Percentiles rank a stretch among this genome's conserved stretches.
Evolutionary conservation across 2,113 vertebrate genomes (phyloP).

Genomic region (Zapornia atra): DNA sequence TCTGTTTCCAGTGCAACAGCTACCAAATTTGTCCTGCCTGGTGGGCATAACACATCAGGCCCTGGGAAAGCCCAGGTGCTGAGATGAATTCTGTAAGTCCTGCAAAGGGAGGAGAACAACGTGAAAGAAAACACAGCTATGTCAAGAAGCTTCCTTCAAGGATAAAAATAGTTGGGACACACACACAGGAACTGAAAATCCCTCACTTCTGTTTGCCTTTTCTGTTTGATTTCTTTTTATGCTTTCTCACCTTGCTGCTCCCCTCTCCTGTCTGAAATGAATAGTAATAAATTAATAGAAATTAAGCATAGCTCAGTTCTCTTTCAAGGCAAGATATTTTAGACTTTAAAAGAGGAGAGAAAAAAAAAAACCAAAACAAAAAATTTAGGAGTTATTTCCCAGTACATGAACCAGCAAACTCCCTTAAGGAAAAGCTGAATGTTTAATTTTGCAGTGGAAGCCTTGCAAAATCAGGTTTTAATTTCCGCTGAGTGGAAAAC

Average conservation of each 20-base stretch:
- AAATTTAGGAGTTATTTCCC: neutral
- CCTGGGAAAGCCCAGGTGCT: slow-evolving; percentile 3
- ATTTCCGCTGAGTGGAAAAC: slow-evolving; percentile 21
- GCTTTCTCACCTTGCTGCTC: neutral
- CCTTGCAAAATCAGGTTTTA: slow-evolving; percentile 26
- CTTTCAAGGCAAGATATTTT: neutral
- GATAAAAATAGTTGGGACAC: slow-evolving; percentile 12
- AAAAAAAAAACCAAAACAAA: neutral
- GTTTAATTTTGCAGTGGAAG: neutral
- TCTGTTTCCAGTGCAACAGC: neutral
- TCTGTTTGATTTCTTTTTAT: neutral
- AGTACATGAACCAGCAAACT: neutral
- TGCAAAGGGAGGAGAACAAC: neutral
- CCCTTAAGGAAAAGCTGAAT: neutral
- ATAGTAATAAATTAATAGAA: too few relatives aligned
- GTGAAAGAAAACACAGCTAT: slow-evolving; percentile 22
- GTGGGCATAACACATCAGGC: neutral
- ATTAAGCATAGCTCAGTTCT: neutral
- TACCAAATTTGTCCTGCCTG: slow-evolving; percentile 7
- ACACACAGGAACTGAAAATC: slow-evolving; percentile 13
- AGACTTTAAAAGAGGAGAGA: neutral
- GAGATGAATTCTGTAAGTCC: slow-evolving; percentile 8
- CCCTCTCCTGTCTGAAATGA: neutral
- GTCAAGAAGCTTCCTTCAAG: neutral
- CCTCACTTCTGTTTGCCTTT: slow-evolving; percentile 2